These are phyloP conservation scores for Aporophyla lueneburgensis DNA, from an alignment of 2,888 invertebrate genomes.

Conservation along the genomic window DNA sequence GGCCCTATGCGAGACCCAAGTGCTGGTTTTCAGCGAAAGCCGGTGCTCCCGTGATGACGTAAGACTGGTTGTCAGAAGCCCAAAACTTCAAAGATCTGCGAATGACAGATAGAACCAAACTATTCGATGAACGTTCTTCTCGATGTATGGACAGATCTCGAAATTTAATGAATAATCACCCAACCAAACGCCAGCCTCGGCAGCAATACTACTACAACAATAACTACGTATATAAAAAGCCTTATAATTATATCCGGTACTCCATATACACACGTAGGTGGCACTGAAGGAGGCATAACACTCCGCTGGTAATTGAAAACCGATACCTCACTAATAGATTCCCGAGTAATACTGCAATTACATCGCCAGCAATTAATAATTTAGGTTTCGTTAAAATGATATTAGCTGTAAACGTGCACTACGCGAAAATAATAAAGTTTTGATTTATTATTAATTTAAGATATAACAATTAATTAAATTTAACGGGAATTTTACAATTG, in stretches of 20 bases:
- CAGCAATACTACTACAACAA: too few relatives aligned
- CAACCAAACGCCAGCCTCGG: not conserved
- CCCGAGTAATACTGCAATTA: slow-evolving; percentile 59
- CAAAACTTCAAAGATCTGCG: not conserved
- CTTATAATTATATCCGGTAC: slow-evolving; percentile 1
- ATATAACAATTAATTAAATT: slow-evolving; percentile 23
- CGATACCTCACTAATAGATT: slow-evolving; percentile 56
- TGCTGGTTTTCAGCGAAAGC: too few relatives aligned
- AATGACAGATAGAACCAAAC: not conserved
- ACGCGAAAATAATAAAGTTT: slow-evolving; percentile 24
- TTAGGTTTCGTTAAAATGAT: slow-evolving; percentile 53
- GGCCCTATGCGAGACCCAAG: too few relatives aligned
- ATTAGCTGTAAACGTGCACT: slow-evolving; percentile 31
- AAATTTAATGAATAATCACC: not conserved
- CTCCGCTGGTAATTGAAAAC: slow-evolving; percentile 61
- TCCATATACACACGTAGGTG: slow-evolving; percentile 22
- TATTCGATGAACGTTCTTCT: not conserved
- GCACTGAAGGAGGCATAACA: slow-evolving; percentile 8
- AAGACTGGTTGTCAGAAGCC: not conserved
- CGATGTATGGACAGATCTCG: fast-evolving
- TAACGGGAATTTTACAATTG: slow-evolving; percentile 15
- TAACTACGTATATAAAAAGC: too few relatives aligned
- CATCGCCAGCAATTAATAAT: slow-evolving; percentile 55
- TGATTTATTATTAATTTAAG: slow-evolving; percentile 24
- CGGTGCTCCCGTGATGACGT: too few relatives aligned